Evolutionary conservation across 2,797 vertebrate genomes (phyloP), one percentile per base, ranked within the genome.

Genomic region (Melanotaenia trifasciata): DNA sequence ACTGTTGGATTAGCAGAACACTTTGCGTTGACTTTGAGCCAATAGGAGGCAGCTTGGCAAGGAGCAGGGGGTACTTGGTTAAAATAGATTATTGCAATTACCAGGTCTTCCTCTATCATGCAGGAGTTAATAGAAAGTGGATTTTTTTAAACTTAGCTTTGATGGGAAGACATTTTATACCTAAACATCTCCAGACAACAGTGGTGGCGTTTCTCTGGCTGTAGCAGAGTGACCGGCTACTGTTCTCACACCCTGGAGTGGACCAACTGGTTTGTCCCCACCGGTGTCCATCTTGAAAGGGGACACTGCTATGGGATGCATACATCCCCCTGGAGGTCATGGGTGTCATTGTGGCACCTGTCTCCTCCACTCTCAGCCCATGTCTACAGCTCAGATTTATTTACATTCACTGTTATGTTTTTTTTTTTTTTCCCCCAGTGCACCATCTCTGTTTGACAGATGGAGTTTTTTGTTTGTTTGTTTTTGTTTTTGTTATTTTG

Each of bases 271-370:
- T 89, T 84, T 73, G 83, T 85, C 77, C 87, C 78, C 71, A 51
- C 20, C 16, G 62, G 82, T 80, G 76, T 83, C 88, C 83, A 74
- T 90, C 74, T 87, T 92, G 91, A 89, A 94, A 94, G 85, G 22
- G 72, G 91, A 94, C 90, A 92, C 92, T 73, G 86, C 88, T 81
- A 83, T 90, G 90, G 83, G 90, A 91, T 92, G 91, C 85, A 90
- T 92, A 92, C 86, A 84, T 91, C 85, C 88, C 76, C 67, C 69
- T 51, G 81, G 90, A 92, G 91, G 87, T 86, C 71, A 69, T 64
- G 18, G 70, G 88, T 88, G 90, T 91, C 90, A 87, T 84, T 78
- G 87, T 84, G 78, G 80, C 93, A 94, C 93, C 93, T 94, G 91
- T 94, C 92, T 78, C 72, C 74, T 87, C 87, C 74, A 79, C 89